phyloP scores from a whole-genome alignment of 2,113 vertebrate species.

The Corythornis madagascariensis region DNA sequence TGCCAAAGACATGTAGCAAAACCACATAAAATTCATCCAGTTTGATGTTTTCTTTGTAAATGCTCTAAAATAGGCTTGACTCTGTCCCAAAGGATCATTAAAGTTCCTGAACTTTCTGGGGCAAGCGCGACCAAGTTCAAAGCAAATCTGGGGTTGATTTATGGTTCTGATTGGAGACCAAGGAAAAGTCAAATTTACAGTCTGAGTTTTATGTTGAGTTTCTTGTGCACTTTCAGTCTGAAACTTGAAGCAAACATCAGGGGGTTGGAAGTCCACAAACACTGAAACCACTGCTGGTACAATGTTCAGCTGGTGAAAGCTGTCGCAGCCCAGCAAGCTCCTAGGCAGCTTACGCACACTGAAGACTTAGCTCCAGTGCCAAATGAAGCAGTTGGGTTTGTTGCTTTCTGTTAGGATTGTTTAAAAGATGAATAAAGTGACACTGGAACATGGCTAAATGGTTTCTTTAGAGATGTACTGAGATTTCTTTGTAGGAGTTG shows the following conservation, averaged over 20 bases:
- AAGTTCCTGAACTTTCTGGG: slow-evolving; percentile 69
- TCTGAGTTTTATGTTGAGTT: slow-evolving; percentile 41
- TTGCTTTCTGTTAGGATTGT: background rate
- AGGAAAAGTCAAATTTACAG: slow-evolving; percentile 62
- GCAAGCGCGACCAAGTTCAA: slow-evolving; percentile 64
- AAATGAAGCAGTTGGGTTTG: slow-evolving; percentile 13
- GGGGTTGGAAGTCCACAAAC: background rate
- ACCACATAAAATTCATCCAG: slow-evolving; percentile 35
- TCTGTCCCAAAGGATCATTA: slow-evolving; percentile 63
- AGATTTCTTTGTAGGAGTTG: background rate
- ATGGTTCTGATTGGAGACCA: slow-evolving; percentile 61
- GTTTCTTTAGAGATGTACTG: background rate
- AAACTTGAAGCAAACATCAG: background rate
- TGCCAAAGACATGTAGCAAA: slow-evolving; percentile 57
- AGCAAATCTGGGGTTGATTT: slow-evolving; percentile 63
- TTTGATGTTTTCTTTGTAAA: slow-evolving; percentile 60
- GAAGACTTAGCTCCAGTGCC: slow-evolving; percentile 3
- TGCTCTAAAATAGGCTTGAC: slow-evolving; percentile 49
- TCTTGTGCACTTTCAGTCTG: background rate
- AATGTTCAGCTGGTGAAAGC: slow-evolving; percentile 20
- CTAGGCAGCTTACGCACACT: background rate
- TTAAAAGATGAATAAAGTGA: background rate
- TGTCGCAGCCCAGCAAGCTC: background rate
- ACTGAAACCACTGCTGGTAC: slow-evolving; percentile 30
- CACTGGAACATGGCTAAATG: background rate